Percentiles rank a stretch among this genome's conserved stretches.
Evolutionary conservation across 2,113 vertebrate species (phyloP).

Genomic region (Heterotis niloticus): DNA sequence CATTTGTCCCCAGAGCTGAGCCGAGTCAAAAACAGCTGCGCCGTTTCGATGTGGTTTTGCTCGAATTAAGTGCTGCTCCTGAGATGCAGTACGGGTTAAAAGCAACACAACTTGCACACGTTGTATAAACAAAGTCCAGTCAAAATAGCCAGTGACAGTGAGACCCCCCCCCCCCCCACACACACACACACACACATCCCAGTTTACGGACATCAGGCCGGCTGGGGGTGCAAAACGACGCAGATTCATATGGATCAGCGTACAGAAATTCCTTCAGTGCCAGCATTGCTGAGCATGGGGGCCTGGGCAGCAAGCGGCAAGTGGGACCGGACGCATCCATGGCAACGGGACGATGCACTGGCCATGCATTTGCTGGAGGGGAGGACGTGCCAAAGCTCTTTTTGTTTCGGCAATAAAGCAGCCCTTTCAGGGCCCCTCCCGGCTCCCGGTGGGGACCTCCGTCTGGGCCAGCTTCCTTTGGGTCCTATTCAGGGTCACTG

Average conservation of each 20-base stretch:
- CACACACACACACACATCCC: too few relatives aligned
- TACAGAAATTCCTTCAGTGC: background rate
- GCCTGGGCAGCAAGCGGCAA: too few relatives aligned
- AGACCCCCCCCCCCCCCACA: background rate
- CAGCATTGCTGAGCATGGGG: background rate
- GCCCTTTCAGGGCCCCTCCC: conserved; percentile 55
- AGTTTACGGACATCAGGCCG: too few relatives aligned
- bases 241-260: background rate
- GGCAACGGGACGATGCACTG: conserved; percentile 31
- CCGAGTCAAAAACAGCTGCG: background rate
- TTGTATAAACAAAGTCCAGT: background rate
- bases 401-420: conserved; percentile 54
- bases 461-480: conserved; percentile 50
- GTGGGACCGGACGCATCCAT: background rate
- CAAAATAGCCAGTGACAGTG: background rate
- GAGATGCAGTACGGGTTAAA: background rate
- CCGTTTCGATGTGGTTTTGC: background rate
- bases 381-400: conserved; percentile 35
- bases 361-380: conserved; percentile 33
- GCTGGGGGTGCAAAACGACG: too few relatives aligned
- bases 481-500: conserved; percentile 52
- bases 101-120: too few relatives aligned
- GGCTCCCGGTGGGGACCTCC: conserved; percentile 47
- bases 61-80: background rate
- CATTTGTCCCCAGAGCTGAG: conserved; percentile 15